These are phyloP conservation scores for Probaryconus sp. DNA, from an alignment of 1,140 invertebrate species.

Conservation along the genomic window DNA sequence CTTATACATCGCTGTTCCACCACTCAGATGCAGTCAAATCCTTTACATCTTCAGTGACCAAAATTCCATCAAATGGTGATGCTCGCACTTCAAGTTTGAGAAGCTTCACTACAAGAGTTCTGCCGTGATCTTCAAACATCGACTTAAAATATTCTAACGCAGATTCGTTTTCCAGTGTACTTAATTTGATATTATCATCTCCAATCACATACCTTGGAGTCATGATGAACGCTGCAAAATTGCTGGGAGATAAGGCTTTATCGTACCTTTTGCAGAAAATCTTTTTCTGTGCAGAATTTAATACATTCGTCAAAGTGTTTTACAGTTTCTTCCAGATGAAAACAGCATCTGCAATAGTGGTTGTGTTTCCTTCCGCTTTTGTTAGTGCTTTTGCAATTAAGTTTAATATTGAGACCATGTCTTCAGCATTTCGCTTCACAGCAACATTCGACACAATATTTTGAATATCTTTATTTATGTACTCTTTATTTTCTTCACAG, in stretches of 20 bases:
- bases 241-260: constrained; percentile 28
- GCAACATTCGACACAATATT: constrained; percentile 26
- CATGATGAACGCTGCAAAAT: constrained; percentile 31
- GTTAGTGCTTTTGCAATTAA: constrained; percentile 20
- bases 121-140: constrained; percentile 2
- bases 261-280: constrained; percentile 29
- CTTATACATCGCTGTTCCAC: constrained; percentile 28
- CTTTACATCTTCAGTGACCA: constrained; percentile 20
- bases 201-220: constrained; percentile 24
- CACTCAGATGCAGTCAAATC: constrained; percentile 26
- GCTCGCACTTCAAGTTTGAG: constrained; percentile 25
- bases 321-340: constrained; percentile 34
- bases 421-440: constrained; percentile 35
- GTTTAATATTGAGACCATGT: constrained; percentile 24
- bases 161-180: constrained; percentile 13
- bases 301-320: constrained; percentile 1
- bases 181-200: constrained; percentile 1
- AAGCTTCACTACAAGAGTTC: constrained; percentile 15
- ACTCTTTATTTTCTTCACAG: constrained; percentile 23
- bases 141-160: constrained; percentile 31
- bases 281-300: constrained; percentile 36
- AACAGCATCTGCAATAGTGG: constrained; percentile 37
- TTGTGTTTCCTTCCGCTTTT: constrained; percentile 8
- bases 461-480: constrained; percentile 32
- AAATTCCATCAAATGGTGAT: constrained; percentile 21